These are phyloP conservation scores for Daptonema setosum DNA, from an alignment of 2,888 invertebrate genomes.

Conservation along the genomic window DNA sequence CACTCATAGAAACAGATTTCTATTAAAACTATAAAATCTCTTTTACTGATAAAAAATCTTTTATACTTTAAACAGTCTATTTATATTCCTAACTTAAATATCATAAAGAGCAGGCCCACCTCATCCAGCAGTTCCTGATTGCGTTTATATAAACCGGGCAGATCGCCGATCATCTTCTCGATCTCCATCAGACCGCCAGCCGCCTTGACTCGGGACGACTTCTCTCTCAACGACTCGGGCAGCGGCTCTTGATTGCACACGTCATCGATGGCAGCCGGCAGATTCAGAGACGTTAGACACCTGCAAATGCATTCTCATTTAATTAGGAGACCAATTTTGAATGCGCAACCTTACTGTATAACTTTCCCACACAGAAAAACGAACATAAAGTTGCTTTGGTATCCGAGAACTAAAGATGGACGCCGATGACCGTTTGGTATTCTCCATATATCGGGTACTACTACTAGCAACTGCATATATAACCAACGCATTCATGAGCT, in stretches of 20 bases:
- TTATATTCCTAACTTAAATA: no score
- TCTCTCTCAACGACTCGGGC: constrained; percentile 67
- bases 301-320: constrained; percentile 29
- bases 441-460: no score
- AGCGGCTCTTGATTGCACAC: constrained; percentile 45
- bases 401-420: background rate
- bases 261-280: constrained; percentile 86
- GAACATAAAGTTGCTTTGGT: background rate
- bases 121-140: constrained; percentile 86
- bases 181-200: constrained; percentile 37
- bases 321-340: constrained; percentile 1
- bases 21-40: no score
- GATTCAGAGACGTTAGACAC: constrained; percentile 68
- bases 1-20: no score
- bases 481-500: constrained; percentile 55
- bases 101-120: no score
- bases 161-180: constrained; percentile 51
- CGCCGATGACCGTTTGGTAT: background rate
- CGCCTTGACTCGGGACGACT: constrained; percentile 51
- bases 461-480: no score
- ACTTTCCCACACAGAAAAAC: no score
- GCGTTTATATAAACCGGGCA: constrained; percentile 68
- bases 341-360: background rate
- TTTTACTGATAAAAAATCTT: background rate
- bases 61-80: no score